These are phyloP conservation scores for Liopterus haemorrhoidalis DNA, from an alignment of 2,888 invertebrate genomes.

Conservation along the genomic window DNA sequence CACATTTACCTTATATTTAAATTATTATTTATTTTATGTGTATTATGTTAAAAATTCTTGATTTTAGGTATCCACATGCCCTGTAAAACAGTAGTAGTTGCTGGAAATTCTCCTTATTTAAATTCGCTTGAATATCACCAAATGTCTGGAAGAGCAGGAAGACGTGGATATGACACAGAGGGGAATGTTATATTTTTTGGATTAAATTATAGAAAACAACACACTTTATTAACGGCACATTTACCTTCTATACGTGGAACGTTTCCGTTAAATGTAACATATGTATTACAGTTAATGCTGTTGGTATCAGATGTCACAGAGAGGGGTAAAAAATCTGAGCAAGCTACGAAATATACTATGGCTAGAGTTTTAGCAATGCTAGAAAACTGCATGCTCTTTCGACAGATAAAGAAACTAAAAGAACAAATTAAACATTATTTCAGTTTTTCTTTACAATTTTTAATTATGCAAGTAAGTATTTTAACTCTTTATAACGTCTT, in stretches of 20 bases:
- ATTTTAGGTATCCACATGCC: conserved; percentile 34
- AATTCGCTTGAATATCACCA: conserved; percentile 32
- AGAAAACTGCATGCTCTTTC: conserved; percentile 27
- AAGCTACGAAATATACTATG: conserved; percentile 18
- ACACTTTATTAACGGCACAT: conserved; percentile 25
- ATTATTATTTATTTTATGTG: background rate
- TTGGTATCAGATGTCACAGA: conserved; percentile 23
- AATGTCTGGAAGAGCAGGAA: conserved; percentile 30
- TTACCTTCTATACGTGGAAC: conserved; percentile 19
- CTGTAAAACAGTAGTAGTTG: conserved; percentile 32
- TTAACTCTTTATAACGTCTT: background rate
- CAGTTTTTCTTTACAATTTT: conserved; percentile 26
- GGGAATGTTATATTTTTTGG: conserved; percentile 29
- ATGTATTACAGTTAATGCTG: conserved; percentile 13
- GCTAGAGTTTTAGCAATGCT: conserved; percentile 21
- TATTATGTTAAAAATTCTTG: background rate
- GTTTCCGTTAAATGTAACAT: conserved; percentile 15
- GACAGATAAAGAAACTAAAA: conserved; percentile 20
- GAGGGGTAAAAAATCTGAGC: conserved; percentile 14
- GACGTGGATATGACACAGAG: conserved; percentile 28
- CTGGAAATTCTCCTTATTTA: conserved; percentile 30
- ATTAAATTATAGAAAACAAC: conserved; percentile 25
- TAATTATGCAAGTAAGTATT: conserved; percentile 25
- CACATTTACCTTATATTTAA: no score
- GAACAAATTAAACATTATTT: conserved; percentile 26